phyloP scores from a whole-genome alignment of 2,797 vertebrate genomes.

The Phalanger gymnotis region DNA sequence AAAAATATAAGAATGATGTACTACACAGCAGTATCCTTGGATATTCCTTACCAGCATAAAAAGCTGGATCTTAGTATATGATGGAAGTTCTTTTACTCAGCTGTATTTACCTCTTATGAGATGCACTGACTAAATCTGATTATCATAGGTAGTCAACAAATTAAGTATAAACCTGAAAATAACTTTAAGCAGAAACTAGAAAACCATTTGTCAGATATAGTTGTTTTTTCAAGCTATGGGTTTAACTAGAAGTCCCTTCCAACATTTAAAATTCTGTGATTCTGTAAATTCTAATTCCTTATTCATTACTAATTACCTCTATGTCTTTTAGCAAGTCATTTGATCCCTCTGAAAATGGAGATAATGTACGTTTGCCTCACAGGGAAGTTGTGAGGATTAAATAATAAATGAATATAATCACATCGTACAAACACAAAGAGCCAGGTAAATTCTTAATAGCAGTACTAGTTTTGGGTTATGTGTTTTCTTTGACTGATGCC shows the following conservation, averaged over 20 bases:
- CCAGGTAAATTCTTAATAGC: neutral
- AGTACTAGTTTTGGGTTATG: neutral
- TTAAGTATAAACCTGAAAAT: constrained; percentile 24
- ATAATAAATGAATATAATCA: constrained; percentile 36
- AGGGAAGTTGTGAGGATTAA: neutral
- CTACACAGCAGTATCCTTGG: neutral
- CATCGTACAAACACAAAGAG: constrained; percentile 7
- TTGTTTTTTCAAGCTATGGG: neutral
- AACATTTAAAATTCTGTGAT: neutral
- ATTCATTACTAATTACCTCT: neutral
- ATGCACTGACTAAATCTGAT: constrained; percentile 47
- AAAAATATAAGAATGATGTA: constrained; percentile 26
- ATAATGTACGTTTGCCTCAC: constrained; percentile 30
- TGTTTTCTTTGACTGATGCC: neutral
- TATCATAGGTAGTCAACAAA: constrained; percentile 20
- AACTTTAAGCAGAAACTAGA: neutral
- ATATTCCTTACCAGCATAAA: constrained; percentile 49
- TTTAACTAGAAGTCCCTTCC: neutral
- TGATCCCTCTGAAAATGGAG: constrained; percentile 51
- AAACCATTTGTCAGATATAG: neutral
- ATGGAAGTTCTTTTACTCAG: constrained; percentile 45
- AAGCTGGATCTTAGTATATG: constrained; percentile 57
- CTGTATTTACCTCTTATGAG: constrained; percentile 32
- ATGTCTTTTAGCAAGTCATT: constrained; percentile 42
- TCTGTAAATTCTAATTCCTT: constrained; percentile 28